phyloP scores from a whole-genome alignment of 2,113 vertebrate species.

The Stictonetta naevosa region DNA sequence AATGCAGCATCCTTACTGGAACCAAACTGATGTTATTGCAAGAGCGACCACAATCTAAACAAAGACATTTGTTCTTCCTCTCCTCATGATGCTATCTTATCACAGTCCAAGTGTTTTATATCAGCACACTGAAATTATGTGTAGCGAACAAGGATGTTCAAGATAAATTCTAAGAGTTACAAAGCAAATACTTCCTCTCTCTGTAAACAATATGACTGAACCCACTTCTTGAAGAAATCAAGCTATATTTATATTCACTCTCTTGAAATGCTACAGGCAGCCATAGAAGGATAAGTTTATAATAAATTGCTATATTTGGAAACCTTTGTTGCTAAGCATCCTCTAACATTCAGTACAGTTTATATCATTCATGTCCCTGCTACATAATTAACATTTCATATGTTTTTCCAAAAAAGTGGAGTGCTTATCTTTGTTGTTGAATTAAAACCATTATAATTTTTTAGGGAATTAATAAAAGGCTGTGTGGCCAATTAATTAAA shows the following conservation, averaged over 20 bases:
- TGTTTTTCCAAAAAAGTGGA: conserved; percentile 52
- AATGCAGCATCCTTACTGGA: conserved; percentile 43
- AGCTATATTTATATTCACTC: conserved; percentile 85
- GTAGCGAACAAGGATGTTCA: conserved; percentile 68
- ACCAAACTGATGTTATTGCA: conserved; percentile 34
- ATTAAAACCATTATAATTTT: conserved; percentile 66
- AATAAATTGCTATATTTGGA: conserved; percentile 89
- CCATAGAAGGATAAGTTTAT: conserved; percentile 89
- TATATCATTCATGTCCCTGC: conserved; percentile 80
- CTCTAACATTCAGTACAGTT: conserved; percentile 83
- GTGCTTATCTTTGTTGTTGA: conserved; percentile 69
- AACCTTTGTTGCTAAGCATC: conserved; percentile 84
- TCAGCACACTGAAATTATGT: conserved; percentile 72
- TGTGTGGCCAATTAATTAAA: conserved; percentile 48
- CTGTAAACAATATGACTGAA: conserved; percentile 86
- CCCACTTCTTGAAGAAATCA: conserved; percentile 84
- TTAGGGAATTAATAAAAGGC: conserved; percentile 63
- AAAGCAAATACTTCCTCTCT: conserved; percentile 79
- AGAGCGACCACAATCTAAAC: conserved; percentile 67
- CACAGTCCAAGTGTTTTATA: conserved; percentile 69
- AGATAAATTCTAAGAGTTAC: conserved; percentile 73
- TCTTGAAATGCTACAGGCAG: conserved; percentile 83
- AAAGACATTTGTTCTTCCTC: conserved; percentile 72
- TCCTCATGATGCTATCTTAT: conserved; percentile 68
- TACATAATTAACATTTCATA: conserved; percentile 84